Percentiles rank a stretch among this genome's conserved stretches.
Conservation (phyloP, 23 tunicate species). For the Styela plicata region DNA sequence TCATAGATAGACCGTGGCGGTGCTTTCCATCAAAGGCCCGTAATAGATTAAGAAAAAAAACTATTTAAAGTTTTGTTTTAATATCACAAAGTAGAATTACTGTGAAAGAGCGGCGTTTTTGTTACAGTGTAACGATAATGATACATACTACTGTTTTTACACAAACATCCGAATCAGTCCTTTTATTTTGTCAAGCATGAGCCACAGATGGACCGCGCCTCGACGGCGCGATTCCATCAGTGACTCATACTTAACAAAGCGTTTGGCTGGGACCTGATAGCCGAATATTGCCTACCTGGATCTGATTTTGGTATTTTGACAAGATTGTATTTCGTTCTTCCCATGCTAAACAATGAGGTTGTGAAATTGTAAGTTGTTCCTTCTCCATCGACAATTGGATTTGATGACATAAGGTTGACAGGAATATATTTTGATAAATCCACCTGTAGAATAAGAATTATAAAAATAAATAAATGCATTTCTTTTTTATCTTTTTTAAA, state of each 20-base stretch:
- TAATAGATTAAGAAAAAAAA: no score
- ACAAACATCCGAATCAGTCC: no score
- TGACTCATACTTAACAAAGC: no score
- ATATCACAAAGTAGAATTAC: no score
- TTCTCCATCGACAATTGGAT: conserved; percentile 69
- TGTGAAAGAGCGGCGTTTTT: not conserved
- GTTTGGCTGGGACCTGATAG: no score
- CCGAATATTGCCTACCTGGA: conserved; percentile 4
- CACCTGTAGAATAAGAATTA: conserved; percentile 40
- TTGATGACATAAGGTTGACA: conserved; percentile 79
- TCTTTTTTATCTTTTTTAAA: no score
- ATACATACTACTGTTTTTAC: not conserved
- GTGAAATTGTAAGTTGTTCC: conserved; percentile 60
- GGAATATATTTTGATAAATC: conserved; percentile 79
- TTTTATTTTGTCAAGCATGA: no score
- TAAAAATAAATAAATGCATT: conserved; percentile 1
- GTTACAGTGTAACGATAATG: not conserved
- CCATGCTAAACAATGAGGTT: conserved; percentile 70
- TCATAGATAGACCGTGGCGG: no score
- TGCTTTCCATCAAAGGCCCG: no score
- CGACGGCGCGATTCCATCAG: no score
- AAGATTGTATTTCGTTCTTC: conserved; percentile 76
- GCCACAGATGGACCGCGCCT: no score
- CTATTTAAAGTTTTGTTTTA: no score
- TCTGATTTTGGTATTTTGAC: conserved; percentile 43